Percentiles rank a stretch among this genome's conserved stretches.
Conservation (phyloP, 2,113 vertebrate species). For the Leucoraja erinaceus region DNA sequence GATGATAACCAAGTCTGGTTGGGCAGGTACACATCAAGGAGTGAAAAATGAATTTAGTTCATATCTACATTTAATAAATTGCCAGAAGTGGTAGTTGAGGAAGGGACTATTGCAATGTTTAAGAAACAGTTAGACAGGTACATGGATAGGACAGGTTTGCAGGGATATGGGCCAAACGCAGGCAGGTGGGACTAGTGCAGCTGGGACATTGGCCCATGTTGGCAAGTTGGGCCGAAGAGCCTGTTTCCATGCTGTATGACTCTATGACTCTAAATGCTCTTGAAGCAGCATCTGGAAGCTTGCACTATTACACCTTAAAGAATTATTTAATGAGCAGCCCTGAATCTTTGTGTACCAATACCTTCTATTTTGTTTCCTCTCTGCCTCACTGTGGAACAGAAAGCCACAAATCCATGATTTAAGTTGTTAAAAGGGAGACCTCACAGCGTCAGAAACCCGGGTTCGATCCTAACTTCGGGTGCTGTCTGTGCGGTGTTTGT, state of each 20-base stretch:
- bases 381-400: neutral
- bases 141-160: no score
- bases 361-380: neutral
- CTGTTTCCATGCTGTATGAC: no score
- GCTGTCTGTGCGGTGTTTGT: no score
- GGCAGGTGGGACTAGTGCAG: no score
- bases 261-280: neutral
- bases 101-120: no score
- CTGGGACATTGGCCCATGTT: no score
- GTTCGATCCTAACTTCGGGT: no score
- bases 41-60: neutral
- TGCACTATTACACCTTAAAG: neutral
- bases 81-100: no score
- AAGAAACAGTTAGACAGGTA: no score
- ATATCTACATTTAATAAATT: neutral
- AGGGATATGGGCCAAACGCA: no score
- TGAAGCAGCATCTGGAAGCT: neutral
- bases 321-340: neutral
- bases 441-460: no score
- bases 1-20: neutral
- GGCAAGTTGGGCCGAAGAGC: no score
- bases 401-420: neutral
- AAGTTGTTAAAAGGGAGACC: neutral
- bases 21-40: constrained; percentile 5
- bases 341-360: neutral